phyloP scores from a whole-genome alignment of 2,888 invertebrate genomes.

The Pollenia labialis region DNA sequence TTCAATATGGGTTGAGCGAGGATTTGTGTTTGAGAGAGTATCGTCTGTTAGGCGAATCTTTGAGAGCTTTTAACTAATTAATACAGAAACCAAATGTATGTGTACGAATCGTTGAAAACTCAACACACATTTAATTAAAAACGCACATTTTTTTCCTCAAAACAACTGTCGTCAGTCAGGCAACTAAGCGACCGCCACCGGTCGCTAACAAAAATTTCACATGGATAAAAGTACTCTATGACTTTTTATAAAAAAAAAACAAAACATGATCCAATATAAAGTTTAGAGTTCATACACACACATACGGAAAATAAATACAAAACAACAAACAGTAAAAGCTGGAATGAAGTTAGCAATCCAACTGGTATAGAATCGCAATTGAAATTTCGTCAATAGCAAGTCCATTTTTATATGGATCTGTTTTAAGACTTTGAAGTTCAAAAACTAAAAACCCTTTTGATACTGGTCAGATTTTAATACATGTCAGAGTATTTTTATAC shows the following conservation, averaged over 20 bases:
- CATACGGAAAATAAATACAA: background rate
- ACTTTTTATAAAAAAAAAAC: constrained; percentile 13
- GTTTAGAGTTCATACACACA: constrained; percentile 11
- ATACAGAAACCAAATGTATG: constrained; percentile 57
- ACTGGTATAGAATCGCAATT: too few relatives aligned
- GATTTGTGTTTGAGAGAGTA: background rate
- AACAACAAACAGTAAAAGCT: constrained; percentile 13
- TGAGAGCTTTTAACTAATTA: constrained; percentile 60
- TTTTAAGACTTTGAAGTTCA: too few relatives aligned
- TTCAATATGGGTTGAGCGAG: constrained; percentile 4
- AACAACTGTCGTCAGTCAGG: constrained; percentile 17
- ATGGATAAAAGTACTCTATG: constrained; percentile 30
- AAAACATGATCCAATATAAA: constrained; percentile 10
- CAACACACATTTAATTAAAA: constrained; percentile 67
- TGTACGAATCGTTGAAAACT: constrained; percentile 46
- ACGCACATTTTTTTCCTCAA: constrained; percentile 26
- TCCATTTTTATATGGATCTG: too few relatives aligned
- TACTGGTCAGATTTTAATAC: too few relatives aligned
- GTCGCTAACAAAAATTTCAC: constrained; percentile 28
- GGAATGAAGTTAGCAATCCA: too few relatives aligned
- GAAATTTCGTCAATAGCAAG: too few relatives aligned
- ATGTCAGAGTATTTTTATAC: too few relatives aligned
- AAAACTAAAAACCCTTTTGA: too few relatives aligned
- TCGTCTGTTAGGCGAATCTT: constrained; percentile 36
- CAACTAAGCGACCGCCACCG: background rate